Evolutionary conservation across 2,113 vertebrate species (phyloP), one percentile per base, ranked within the genome.

Genomic region (Stegastes partitus): DNA sequence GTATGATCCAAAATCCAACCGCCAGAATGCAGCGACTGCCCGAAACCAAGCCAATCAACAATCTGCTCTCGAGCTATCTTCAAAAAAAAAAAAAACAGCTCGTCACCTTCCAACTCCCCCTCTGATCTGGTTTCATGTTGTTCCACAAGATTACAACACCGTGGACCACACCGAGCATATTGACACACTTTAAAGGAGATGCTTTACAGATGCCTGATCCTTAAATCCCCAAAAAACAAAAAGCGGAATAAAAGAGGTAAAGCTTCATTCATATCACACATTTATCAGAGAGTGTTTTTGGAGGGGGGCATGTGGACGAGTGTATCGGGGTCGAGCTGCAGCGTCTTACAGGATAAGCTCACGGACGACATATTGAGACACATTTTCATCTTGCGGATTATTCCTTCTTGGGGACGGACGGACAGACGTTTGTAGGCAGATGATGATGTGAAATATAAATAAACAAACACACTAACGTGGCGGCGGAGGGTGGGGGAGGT

Each of bases 381-480:
- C 88, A 95, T 94, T 96, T 96, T 96, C 94, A 95, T 96, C 94
- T 95, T 87, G 87, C 84, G 95, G 95, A 97, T 97, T 96, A 95
- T 76, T 81, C 42, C n/a, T 69, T 85, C 66, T 76, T 80, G 63
- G 58, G 68, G 74, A 61, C 80, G 93, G 91, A 84, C 81, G 94
- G 93, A 95, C 96, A 96, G 95, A 97, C 95, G 95, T 95, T 96
- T 91, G 88, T 87, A 91, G 94, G 93, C 93, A 68, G 92, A 93
- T 92, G 87, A 94, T 94, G 95, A 94, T 91, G 94, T 94, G 90
- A 77, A 54, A 85, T 69, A 81, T 79, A 96, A 95, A 96, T 84
- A 92, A 87, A 90, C 93, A 95, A 92, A 94, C 93, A 96, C 92
- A 95, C 94, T 68, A 49, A 54, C 3, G 26, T 28, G 16, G 26